A percentile compares a stretch with the other conserved stretches of the same genome.
Conservation (phyloP, 2,797 vertebrate genomes). For the Luscinia megarhynchos region DNA sequence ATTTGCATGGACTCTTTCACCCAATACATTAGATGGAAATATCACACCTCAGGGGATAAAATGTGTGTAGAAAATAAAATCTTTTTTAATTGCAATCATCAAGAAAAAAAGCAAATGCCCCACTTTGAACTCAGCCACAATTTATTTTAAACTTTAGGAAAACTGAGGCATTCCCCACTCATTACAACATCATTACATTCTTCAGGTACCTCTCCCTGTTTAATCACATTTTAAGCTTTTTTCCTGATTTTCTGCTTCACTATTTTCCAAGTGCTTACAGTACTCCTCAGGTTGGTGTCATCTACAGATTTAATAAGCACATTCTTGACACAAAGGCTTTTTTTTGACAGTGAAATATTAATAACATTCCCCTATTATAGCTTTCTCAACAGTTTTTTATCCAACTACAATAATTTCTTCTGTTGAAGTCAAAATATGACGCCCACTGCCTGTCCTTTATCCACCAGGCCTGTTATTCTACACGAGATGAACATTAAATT, state of each 20-base stretch:
- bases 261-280: not conserved
- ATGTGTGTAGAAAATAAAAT: not conserved
- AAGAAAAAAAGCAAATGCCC: not conserved
- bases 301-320: conserved; percentile 27
- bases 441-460: conserved; percentile 1
- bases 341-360: conserved; percentile 37
- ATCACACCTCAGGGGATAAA: not conserved
- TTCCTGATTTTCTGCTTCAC: not conserved
- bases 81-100: not conserved
- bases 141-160: not conserved
- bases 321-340: not conserved
- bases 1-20: not conserved
- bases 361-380: not conserved
- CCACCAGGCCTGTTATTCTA: not conserved
- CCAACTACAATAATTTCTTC: conserved; percentile 6
- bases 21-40: not conserved
- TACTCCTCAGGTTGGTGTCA: not conserved
- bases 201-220: not conserved
- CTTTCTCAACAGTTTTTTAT: conserved; percentile 14
- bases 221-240: not conserved
- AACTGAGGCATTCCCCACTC: not conserved
- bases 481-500: not conserved
- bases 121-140: not conserved
- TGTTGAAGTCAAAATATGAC: conserved; percentile 38
- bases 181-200: not conserved